Conservation (phyloP, 2,797 vertebrate species). For the Bryconaethiops microstoma region DNA sequence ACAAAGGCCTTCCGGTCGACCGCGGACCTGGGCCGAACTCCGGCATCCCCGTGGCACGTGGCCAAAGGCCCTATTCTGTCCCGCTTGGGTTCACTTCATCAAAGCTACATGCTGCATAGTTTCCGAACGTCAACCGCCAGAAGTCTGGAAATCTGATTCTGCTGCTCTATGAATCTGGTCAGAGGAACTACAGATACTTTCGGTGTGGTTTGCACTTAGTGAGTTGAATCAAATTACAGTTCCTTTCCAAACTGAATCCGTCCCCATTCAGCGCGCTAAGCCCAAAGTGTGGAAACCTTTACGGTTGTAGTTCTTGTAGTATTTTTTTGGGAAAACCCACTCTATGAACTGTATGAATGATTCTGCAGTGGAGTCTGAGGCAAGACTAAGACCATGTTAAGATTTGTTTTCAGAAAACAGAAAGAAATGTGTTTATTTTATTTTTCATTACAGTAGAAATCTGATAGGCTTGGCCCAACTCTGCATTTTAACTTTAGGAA, state of each 20-base stretch:
- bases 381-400: background rate
- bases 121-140: constrained; percentile 72
- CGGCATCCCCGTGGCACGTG: constrained; percentile 66
- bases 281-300: constrained; percentile 50
- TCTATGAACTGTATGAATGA: constrained; percentile 13
- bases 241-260: constrained; percentile 57
- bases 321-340: constrained; percentile 39
- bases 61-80: constrained; percentile 68
- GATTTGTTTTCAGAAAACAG: background rate
- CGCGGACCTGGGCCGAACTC: constrained; percentile 67
- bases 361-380: background rate
- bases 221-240: constrained; percentile 66
- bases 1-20: constrained; percentile 76
- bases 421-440: background rate
- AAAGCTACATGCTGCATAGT: constrained; percentile 74
- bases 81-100: constrained; percentile 67
- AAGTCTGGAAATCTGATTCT: constrained; percentile 82
- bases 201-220: constrained; percentile 73
- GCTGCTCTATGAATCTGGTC: constrained; percentile 72
- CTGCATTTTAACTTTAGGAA: background rate
- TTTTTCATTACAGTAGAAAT: background rate
- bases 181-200: constrained; percentile 75
- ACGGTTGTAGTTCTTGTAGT: constrained; percentile 48
- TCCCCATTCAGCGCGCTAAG: constrained; percentile 46
- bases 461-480: background rate